A percentile compares a stretch with the other conserved stretches of the same genome.
Evolutionary conservation across 1,140 invertebrate species (phyloP).

Genomic region (Ephestia elutella): DNA sequence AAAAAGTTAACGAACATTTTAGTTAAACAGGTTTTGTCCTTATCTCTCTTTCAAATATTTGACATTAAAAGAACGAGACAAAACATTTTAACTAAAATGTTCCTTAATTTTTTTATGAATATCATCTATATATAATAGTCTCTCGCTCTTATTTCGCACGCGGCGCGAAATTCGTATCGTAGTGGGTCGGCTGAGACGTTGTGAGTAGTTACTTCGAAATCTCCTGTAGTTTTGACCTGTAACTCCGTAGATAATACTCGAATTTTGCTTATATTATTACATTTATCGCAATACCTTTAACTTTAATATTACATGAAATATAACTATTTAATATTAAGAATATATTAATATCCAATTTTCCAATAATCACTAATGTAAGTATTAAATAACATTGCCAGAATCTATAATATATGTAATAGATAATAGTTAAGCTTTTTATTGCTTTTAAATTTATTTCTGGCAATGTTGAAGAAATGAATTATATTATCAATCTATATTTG

Average conservation of each 20-base stretch:
- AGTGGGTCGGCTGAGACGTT: too few species aligned
- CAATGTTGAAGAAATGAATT: conserved; percentile 1
- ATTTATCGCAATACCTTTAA: background rate
- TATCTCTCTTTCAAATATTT: too few species aligned
- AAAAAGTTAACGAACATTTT: too few species aligned
- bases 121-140: too few species aligned
- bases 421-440: background rate
- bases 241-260: background rate
- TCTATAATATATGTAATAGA: background rate
- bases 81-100: too few species aligned
- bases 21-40: too few species aligned
- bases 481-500: conserved; percentile 10
- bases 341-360: background rate
- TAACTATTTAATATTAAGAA: conserved; percentile 1
- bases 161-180: too few species aligned
- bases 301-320: background rate
- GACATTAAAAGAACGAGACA: too few species aligned
- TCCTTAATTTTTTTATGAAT: too few species aligned
- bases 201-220: background rate
- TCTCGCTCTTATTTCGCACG: too few species aligned
- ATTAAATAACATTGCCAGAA: conserved; percentile 1
- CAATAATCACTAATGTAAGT: background rate
- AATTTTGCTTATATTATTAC: background rate
- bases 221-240: background rate
- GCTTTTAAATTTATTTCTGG: conserved; percentile 2